Evolutionary conservation across 2,797 vertebrate species (phyloP), one percentile per base, ranked within the genome.

Genomic region (Eulemur mongoz): DNA sequence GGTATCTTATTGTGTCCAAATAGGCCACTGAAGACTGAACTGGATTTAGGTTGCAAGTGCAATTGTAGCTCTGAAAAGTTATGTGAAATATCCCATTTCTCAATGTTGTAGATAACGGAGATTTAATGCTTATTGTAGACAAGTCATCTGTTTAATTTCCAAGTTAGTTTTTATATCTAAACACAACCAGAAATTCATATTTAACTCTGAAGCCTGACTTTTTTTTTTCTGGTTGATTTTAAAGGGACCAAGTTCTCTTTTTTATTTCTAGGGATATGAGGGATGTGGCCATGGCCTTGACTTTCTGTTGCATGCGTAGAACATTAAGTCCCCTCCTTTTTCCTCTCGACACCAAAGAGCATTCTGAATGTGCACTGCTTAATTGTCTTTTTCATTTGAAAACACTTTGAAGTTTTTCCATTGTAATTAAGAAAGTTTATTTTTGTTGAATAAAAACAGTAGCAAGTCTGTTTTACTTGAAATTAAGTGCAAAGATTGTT

Each of bases 381-480:
- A 23, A 40, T 81, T 93, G 80, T 92, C 9, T 23, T 20, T 92
- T 69, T 80, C 78, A 27, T 86, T 92, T 92, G 79, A 75, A 95
- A 94, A 94, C 35, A 84, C 67, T 57, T 79, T 63, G 40, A 92
- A 59, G 61, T 80, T 92, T 87, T 92, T 82, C 54, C 57, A 72
- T 5, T 14, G 15, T 54, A 52, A 85, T 93, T 69, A 94, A 52
- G 84, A 75, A 76, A 65, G 81, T 52, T 91, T 23, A 38, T 88
- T 97, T 97, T 70, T 65, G 73, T 93, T 70, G 61, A 72, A 61
- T 88, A n/a, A 88, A 88, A 94, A 83, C 61, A 84, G 91, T 54
- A 72, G 91, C 57, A 87, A 75, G 22, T 43, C 90, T 84, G 52
- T 69, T 89, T 89, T 52, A 17, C 59, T 72, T 78, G 65, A 89